A percentile compares a stretch with the other conserved stretches of the same genome.
Evolutionary conservation across 2,113 vertebrate species (phyloP).

Genomic region (Spea bombifrons): DNA sequence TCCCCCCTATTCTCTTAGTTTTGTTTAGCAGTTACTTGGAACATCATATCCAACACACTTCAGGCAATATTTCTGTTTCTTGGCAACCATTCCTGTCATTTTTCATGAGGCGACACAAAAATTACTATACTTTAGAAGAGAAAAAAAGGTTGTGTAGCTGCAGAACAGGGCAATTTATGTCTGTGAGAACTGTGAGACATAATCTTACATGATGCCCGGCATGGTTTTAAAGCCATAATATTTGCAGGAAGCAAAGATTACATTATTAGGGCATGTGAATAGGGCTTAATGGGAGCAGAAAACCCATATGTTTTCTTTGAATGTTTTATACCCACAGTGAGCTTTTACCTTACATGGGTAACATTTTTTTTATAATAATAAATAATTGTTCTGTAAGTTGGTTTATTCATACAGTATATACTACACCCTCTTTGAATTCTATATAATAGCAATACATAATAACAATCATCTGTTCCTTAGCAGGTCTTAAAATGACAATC

Average conservation of each 20-base stretch:
- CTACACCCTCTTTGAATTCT: too few species aligned
- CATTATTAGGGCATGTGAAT: conserved; percentile 32
- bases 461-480: too few species aligned
- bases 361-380: too few species aligned
- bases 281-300: background rate
- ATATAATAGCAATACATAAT: too few species aligned
- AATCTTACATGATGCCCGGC: conserved; percentile 35
- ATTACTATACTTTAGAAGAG: conserved; percentile 31
- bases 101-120: conserved; percentile 48
- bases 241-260: conserved; percentile 34
- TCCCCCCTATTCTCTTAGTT: background rate
- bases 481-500: too few species aligned
- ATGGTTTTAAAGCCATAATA: conserved; percentile 36
- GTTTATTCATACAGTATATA: too few species aligned
- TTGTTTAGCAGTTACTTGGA: conserved; percentile 26
- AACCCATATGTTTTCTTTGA: conserved; percentile 18
- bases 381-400: too few species aligned
- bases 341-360: conserved; percentile 9
- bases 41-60: background rate
- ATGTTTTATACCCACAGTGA: conserved; percentile 21
- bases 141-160: conserved; percentile 24
- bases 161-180: conserved; percentile 28
- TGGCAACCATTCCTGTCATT: conserved; percentile 50
- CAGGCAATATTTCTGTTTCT: conserved; percentile 47
- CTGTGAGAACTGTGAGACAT: conserved; percentile 40